These are phyloP conservation scores for Andrena fulva DNA, from an alignment of 2,888 invertebrate species.

Conservation along the genomic window DNA sequence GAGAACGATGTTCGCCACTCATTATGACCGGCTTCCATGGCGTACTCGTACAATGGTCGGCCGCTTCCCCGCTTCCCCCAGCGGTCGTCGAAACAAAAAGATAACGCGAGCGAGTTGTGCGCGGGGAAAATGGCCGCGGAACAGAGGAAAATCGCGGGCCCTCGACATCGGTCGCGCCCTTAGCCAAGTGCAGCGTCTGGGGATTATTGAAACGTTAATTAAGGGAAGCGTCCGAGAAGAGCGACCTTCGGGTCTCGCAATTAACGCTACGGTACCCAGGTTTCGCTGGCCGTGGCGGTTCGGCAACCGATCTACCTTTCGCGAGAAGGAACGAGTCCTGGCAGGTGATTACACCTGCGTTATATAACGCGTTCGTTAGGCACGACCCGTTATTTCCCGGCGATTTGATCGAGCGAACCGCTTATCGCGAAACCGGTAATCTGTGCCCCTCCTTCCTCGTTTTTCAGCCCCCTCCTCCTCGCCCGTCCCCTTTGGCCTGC, in stretches of 20 bases:
- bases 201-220: constrained; percentile 73
- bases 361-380: constrained; percentile 73
- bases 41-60: constrained; percentile 2
- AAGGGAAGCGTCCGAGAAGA: constrained; percentile 51
- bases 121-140: constrained; percentile 33
- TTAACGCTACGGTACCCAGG: constrained; percentile 59
- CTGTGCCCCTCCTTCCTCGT: constrained; percentile 41
- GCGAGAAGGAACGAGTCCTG: constrained; percentile 60
- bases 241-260: constrained; percentile 70
- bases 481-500: constrained; percentile 26
- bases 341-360: constrained; percentile 75
- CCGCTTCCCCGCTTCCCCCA: background rate
- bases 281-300: constrained; percentile 49
- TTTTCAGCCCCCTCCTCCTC: background rate
- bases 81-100: background rate
- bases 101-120: constrained; percentile 36
- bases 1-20: constrained; percentile 46
- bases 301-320: constrained; percentile 59
- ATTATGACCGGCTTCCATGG: constrained; percentile 51
- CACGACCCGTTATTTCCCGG: constrained; percentile 69
- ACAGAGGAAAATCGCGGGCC: background rate
- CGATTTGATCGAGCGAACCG: constrained; percentile 72
- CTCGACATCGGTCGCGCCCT: background rate
- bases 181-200: constrained; percentile 9
- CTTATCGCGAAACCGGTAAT: constrained; percentile 74